These are phyloP conservation scores for Scrobipalpa atriplicella DNA, from an alignment of 2,888 invertebrate genomes.

Conservation along the genomic window DNA sequence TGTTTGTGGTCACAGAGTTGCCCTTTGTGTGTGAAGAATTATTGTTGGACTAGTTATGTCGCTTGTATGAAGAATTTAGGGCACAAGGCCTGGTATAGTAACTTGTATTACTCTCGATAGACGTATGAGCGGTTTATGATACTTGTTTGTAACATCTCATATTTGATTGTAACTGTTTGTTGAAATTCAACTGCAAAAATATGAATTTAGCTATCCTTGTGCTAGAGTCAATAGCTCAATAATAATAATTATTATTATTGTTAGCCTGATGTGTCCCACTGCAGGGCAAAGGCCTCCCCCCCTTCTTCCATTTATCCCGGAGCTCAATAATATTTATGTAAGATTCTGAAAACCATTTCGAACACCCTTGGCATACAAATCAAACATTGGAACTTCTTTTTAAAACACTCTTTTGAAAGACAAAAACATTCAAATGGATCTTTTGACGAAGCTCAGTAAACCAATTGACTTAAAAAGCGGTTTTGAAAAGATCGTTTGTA, in stretches of 20 bases:
- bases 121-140: not conserved
- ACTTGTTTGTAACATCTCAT: not conserved
- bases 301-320: too few relatives aligned
- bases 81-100: constrained; percentile 3
- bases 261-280: too few relatives aligned
- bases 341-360: not conserved
- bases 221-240: too few relatives aligned
- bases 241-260: too few relatives aligned
- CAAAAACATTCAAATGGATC: not conserved
- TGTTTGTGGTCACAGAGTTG: constrained; percentile 1
- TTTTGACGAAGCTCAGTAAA: not conserved
- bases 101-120: not conserved
- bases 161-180: too few relatives aligned
- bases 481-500: constrained; percentile 7
- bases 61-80: constrained; percentile 13
- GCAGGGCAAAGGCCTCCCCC: too few relatives aligned
- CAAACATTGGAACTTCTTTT: not conserved
- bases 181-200: too few relatives aligned
- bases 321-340: too few relatives aligned
- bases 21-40: not conserved
- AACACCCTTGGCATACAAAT: not conserved
- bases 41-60: constrained; percentile 17
- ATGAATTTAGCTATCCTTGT: too few relatives aligned
- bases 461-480: not conserved
- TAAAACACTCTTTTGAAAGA: not conserved